A percentile compares a stretch with the other conserved stretches of the same genome.
Conservation (phyloP, 1,140 invertebrate species). For the Lamellibrachia luymesi region DNA sequence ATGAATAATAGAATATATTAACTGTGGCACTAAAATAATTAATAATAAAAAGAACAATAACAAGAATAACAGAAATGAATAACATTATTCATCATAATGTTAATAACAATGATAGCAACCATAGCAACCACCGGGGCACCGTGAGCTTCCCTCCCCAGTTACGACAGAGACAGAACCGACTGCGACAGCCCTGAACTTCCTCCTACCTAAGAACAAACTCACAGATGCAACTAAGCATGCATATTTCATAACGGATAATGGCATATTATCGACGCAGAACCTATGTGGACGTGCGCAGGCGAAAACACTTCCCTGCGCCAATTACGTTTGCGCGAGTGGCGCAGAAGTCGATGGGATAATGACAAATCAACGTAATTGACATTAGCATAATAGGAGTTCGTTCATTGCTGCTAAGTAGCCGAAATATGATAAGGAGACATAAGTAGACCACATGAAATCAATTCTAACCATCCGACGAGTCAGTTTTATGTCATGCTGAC, state of each 20-base stretch:
- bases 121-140: not conserved
- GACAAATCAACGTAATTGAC: not conserved
- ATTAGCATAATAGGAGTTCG: not conserved
- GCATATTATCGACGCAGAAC: not conserved
- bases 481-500: not conserved
- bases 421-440: not conserved
- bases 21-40: not conserved
- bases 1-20: not conserved
- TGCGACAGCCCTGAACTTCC: not conserved
- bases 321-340: not conserved
- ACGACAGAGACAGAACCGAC: not conserved
- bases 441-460: not conserved
- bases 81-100: too few species aligned
- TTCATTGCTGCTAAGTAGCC: not conserved
- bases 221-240: not conserved
- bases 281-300: not conserved
- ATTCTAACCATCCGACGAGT: not conserved
- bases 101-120: not conserved
- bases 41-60: too few species aligned
- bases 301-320: not conserved
- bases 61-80: too few species aligned
- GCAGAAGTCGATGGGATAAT: not conserved
- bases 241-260: constrained; percentile 5
- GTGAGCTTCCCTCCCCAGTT: not conserved
- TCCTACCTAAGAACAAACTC: not conserved